Evolutionary conservation across 2,113 vertebrate genomes (phyloP).

Genomic region (Fulica atra): DNA sequence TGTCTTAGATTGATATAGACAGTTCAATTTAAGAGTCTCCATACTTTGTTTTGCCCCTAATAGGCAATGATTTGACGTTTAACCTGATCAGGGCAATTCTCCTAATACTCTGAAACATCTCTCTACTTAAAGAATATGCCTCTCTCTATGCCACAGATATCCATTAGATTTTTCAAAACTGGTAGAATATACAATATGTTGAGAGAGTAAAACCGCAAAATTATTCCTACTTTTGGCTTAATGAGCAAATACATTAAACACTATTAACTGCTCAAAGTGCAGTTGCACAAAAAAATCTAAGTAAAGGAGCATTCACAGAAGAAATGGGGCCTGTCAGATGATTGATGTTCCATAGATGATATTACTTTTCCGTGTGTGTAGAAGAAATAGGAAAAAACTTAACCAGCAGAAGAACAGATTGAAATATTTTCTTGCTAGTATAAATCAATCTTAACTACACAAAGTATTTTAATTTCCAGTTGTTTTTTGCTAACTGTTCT

Average conservation of each 20-base stretch:
- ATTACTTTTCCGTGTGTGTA: slow-evolving; percentile 22
- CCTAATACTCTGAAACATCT: background rate
- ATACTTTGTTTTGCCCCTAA: background rate
- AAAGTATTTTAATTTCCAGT: background rate
- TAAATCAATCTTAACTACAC: slow-evolving; percentile 5
- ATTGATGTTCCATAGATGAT: slow-evolving; percentile 7
- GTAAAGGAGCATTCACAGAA: background rate
- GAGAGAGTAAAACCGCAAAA: background rate
- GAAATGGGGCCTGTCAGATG: background rate
- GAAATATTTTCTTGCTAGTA: background rate
- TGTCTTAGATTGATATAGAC: background rate
- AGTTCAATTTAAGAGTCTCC: background rate
- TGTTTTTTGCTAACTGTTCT: background rate
- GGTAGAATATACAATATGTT: background rate
- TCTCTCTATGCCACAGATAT: background rate
- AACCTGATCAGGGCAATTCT: background rate
- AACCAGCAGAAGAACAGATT: background rate
- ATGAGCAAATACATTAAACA: background rate
- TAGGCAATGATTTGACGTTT: background rate
- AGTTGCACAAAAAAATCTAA: background rate
- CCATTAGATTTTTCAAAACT: background rate
- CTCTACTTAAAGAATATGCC: background rate
- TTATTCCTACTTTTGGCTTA: background rate
- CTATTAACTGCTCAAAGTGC: background rate
- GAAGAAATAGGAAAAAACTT: slow-evolving; percentile 5